Evolutionary conservation across 2,888 invertebrate species (phyloP).

Genomic region (Eilema depressum): DNA sequence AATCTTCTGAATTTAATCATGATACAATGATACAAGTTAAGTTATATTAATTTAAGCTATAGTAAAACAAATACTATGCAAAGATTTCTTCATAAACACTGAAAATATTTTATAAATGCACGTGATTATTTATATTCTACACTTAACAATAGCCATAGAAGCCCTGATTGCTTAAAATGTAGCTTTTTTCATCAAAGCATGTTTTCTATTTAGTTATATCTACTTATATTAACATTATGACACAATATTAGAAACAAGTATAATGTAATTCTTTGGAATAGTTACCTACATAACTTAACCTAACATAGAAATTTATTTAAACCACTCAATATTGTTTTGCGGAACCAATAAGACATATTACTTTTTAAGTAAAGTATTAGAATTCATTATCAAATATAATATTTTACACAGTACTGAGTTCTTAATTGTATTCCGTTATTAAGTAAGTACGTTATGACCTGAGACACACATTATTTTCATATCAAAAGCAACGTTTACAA

Average conservation of each 20-base stretch:
- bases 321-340: slow-evolving; percentile 14
- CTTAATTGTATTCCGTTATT: slow-evolving; percentile 7
- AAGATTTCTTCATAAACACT: slow-evolving; percentile 39
- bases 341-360: neutral
- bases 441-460: slow-evolving; percentile 25
- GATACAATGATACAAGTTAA: slow-evolving; percentile 12
- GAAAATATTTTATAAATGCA: slow-evolving; percentile 35
- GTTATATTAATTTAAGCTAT: slow-evolving; percentile 27
- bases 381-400: neutral
- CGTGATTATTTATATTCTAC: slow-evolving; percentile 50
- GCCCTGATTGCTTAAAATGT: slow-evolving; percentile 17
- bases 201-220: slow-evolving; percentile 27
- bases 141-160: slow-evolving; percentile 51
- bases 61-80: slow-evolving; percentile 34
- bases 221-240: slow-evolving; percentile 34
- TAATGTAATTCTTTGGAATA: slow-evolving; percentile 61
- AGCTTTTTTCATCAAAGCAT: slow-evolving; percentile 26
- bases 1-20: neutral
- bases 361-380: slow-evolving; percentile 2
- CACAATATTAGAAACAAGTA: slow-evolving; percentile 39
- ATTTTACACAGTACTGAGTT: neutral
- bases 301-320: slow-evolving; percentile 36
- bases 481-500: slow-evolving; percentile 43
- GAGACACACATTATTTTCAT: slow-evolving; percentile 21
- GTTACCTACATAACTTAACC: slow-evolving; percentile 40